Percentiles rank a stretch among this genome's conserved stretches.
Conservation (phyloP, 2,797 vertebrate species). For the Sandelia bainsii region DNA sequence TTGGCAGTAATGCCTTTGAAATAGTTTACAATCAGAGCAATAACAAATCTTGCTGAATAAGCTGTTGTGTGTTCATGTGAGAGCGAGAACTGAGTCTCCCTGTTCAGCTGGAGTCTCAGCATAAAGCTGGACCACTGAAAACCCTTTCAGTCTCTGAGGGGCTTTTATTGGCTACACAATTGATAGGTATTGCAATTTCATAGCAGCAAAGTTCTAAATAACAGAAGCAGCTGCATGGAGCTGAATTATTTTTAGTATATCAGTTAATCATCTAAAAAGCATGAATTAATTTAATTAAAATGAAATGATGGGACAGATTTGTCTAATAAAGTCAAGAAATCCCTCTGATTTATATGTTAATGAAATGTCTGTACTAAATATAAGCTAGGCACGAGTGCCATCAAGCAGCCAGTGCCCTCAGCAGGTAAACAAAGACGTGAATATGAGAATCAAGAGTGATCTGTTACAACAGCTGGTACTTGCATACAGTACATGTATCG, state of each 20-base stretch:
- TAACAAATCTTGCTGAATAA: constrained; percentile 50
- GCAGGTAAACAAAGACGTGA: constrained; percentile 56
- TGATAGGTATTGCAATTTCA: neutral
- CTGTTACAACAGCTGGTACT: constrained; percentile 63
- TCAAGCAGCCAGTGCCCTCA: constrained; percentile 15
- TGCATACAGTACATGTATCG: constrained; percentile 55
- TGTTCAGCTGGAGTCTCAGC: constrained; percentile 12
- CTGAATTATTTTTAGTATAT: constrained; percentile 1
- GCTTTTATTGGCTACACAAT: constrained; percentile 22
- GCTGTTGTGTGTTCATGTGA: constrained; percentile 19
- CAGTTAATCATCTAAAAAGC: constrained; percentile 17
- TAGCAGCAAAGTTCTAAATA: constrained; percentile 14
- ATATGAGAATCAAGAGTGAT: constrained; percentile 59
- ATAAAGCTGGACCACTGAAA: constrained; percentile 14
- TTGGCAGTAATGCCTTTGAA: constrained; percentile 36
- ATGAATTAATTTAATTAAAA: neutral
- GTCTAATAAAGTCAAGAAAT: neutral
- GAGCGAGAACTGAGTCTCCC: constrained; percentile 18
- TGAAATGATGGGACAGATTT: constrained; percentile 4
- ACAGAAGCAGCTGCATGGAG: constrained; percentile 12
- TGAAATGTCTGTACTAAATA: constrained; percentile 20
- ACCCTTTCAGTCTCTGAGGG: constrained; percentile 2
- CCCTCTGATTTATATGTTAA: constrained; percentile 12
- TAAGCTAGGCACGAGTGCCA: neutral
- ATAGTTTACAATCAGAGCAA: constrained; percentile 51